Percentiles rank a stretch among this genome's conserved stretches.
Conservation (phyloP, 1,140 invertebrate genomes). For the Drosophila sp. region DNA sequence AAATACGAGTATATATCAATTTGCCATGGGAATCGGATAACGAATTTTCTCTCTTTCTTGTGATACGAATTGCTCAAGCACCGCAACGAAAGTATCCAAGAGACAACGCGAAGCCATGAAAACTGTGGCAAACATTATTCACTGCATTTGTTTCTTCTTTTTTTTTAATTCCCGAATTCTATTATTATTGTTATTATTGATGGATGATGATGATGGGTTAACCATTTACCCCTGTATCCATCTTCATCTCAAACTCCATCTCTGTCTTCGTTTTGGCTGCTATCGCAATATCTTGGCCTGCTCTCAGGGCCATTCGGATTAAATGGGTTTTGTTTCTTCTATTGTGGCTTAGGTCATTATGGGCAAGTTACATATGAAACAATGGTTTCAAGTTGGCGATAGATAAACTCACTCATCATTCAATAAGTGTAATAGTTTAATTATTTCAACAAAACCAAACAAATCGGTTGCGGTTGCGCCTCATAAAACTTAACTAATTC, state of each 20-base stretch:
- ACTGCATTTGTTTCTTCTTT: conserved; percentile 39
- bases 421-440: conserved; percentile 34
- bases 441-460: conserved; percentile 15
- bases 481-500: conserved; percentile 66
- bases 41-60: conserved; percentile 17
- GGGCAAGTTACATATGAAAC: conserved; percentile 52
- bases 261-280: conserved; percentile 13
- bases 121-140: conserved; percentile 65
- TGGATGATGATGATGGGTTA: conserved; percentile 47
- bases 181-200: conserved; percentile 62
- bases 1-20: conserved; percentile 18
- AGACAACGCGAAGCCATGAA: conserved; percentile 21
- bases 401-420: conserved; percentile 55
- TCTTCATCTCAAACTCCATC: not conserved
- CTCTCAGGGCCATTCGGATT: conserved; percentile 71
- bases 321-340: conserved; percentile 52
- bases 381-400: conserved; percentile 32
- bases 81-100: conserved; percentile 48
- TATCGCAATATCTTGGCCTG: conserved; percentile 29
- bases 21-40: conserved; percentile 44
- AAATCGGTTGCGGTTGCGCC: conserved; percentile 35
- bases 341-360: conserved; percentile 67
- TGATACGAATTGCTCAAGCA: conserved; percentile 12
- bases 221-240: conserved; percentile 26
- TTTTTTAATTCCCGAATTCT: conserved; percentile 53